Evolutionary conservation across 2,797 vertebrate genomes (phyloP).

Genomic region (Diplodus sargus): DNA sequence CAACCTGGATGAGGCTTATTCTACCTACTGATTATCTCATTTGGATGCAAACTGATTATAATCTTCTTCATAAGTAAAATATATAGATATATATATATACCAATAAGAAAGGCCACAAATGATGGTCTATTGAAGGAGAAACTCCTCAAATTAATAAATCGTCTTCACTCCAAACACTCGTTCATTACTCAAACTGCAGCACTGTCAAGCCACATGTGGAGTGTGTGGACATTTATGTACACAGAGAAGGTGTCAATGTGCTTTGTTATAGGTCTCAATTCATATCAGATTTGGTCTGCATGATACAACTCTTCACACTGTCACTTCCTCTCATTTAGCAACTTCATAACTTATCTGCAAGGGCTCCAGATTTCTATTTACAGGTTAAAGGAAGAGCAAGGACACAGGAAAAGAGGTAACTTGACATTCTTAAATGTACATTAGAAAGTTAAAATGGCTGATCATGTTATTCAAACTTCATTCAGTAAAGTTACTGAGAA

Average conservation of each 20-base stretch:
- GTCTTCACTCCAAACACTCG: slow-evolving; percentile 58
- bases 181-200: slow-evolving; percentile 48
- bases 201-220: slow-evolving; percentile 55
- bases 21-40: slow-evolving; percentile 79
- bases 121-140: slow-evolving; percentile 60
- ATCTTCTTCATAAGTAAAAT: slow-evolving; percentile 73
- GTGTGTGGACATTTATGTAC: slow-evolving; percentile 65
- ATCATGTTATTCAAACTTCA: slow-evolving; percentile 67
- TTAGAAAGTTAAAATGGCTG: slow-evolving; percentile 78
- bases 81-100: slow-evolving; percentile 68
- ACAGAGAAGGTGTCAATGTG: slow-evolving; percentile 73
- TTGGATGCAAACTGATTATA: slow-evolving; percentile 78
- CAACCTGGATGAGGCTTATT: slow-evolving; percentile 28
- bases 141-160: slow-evolving; percentile 46
- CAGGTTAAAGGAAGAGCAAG: slow-evolving; percentile 73
- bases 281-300: slow-evolving; percentile 69
- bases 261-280: slow-evolving; percentile 58
- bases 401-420: slow-evolving; percentile 67
- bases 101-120: slow-evolving; percentile 81
- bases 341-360: slow-evolving; percentile 81
- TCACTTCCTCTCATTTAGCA: slow-evolving; percentile 54
- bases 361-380: slow-evolving; percentile 81
- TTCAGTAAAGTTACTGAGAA: slow-evolving; percentile 65
- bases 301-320: slow-evolving; percentile 61
- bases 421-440: slow-evolving; percentile 67